Percentiles rank a stretch among this genome's conserved stretches.
Evolutionary conservation across 2,888 invertebrate genomes (phyloP).

Genomic region (Philereme vetulata): DNA sequence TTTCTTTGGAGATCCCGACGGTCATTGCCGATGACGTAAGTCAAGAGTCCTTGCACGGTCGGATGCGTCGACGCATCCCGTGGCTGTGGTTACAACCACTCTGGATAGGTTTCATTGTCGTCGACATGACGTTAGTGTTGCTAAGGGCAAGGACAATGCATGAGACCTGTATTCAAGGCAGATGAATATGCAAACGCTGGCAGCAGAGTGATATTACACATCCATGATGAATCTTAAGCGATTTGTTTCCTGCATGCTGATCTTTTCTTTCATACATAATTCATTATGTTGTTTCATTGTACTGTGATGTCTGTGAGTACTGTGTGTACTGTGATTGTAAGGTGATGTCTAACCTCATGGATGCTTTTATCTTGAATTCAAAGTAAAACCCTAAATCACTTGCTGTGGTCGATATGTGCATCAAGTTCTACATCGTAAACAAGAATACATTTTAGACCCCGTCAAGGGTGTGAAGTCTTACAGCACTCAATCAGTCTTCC

Average conservation of each 20-base stretch:
- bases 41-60: constrained; percentile 75
- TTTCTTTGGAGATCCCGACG: constrained; percentile 42
- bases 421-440: neutral
- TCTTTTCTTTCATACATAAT: constrained; percentile 25
- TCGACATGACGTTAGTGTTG: constrained; percentile 60
- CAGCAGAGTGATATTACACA: constrained; percentile 27
- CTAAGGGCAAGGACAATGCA: constrained; percentile 59
- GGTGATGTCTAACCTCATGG: constrained; percentile 5
- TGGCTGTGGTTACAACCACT: constrained; percentile 76
- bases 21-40: constrained; percentile 65
- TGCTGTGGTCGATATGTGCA: neutral
- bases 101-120: constrained; percentile 75
- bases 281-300: constrained; percentile 21
- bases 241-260: constrained; percentile 28
- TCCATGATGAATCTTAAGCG: constrained; percentile 27
- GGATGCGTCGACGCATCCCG: constrained; percentile 72
- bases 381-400: neutral
- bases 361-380: constrained; percentile 6
- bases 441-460: no score
- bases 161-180: constrained; percentile 40
- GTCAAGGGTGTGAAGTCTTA: no score
- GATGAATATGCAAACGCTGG: constrained; percentile 33
- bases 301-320: no score
- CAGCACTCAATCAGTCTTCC: no score
- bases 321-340: no score